A percentile compares a stretch with the other conserved stretches of the same genome.
phyloP scores from a whole-genome alignment of 2,888 invertebrate genomes.

The Hypselothyrea guttata region DNA sequence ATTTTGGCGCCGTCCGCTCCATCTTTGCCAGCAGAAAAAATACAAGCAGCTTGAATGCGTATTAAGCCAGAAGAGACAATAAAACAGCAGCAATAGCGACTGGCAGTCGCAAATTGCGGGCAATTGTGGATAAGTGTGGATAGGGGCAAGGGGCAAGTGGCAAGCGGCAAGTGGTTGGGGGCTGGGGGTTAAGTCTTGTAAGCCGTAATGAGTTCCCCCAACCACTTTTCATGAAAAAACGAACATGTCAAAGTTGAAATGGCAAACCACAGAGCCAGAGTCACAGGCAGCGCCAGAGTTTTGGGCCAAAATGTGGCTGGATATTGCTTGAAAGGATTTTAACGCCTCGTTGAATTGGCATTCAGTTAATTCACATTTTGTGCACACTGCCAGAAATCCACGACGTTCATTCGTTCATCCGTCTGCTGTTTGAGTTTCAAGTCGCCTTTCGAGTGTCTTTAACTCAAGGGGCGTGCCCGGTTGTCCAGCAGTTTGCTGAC shows the following conservation, averaged over 20 bases:
- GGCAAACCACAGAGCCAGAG: slow-evolving; percentile 15
- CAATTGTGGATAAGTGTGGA: slow-evolving; percentile 22
- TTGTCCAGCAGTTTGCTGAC: slow-evolving; percentile 9
- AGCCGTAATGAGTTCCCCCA: too few relatives aligned
- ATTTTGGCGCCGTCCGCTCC: slow-evolving; percentile 65
- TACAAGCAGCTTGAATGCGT: slow-evolving; percentile 34
- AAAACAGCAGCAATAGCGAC: slow-evolving; percentile 52
- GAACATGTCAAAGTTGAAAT: slow-evolving; percentile 36
- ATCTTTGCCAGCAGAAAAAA: slow-evolving; percentile 25
- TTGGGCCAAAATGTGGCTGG: slow-evolving; percentile 12
- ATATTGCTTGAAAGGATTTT: slow-evolving; percentile 49
- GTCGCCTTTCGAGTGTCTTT: slow-evolving; percentile 7
- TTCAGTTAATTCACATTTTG: slow-evolving; percentile 64
- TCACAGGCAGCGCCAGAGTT: too few relatives aligned
- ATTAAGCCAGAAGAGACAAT: slow-evolving; percentile 32
- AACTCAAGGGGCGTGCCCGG: slow-evolving; percentile 13
- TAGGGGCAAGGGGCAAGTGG: neutral
- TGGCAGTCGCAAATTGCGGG: slow-evolving; percentile 38
- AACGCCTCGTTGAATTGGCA: slow-evolving; percentile 66
- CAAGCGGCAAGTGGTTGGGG: neutral
- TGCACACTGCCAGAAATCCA: slow-evolving; percentile 38
- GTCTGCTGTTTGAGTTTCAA: slow-evolving; percentile 19
- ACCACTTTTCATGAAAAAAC: neutral
- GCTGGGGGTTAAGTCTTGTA: neutral
- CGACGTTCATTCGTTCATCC: slow-evolving; percentile 7